Base-by-base conservation (phyloP, 2,888 invertebrate species). In the Spilosoma lubricipeda region DNA sequence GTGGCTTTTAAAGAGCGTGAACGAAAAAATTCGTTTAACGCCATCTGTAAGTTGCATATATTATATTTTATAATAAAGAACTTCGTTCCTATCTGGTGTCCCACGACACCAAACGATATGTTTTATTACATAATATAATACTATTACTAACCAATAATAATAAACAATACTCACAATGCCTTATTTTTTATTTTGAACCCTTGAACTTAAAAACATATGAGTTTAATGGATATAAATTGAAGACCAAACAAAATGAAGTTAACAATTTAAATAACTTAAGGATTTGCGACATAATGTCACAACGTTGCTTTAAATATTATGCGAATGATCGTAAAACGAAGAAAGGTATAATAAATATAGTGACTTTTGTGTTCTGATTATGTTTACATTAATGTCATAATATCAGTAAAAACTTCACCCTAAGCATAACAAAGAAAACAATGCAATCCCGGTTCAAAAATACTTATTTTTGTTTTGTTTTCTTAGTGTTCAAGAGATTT, bases 241-340 rank as follows among this genome's bases (percentile, higher is more conserved):
- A 76, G 65, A 68, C 67, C 45, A 77, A 70, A 45, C 52, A 76
- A 78, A 76, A 80, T 79, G 75, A 84, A 85, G 82, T 82, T 82
- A 83, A 81, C 80, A 82, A 80, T 78, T 84, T 76, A 84, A 86
- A 81, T 82, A 82, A 84, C 80, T 78, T 77, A 77, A 83, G 86
- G 84, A 88, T 87, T 88, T 89, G 89, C 84, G 86, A 89, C 81
- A 84, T 77, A 80, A 82, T 81, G 83, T 84, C 83, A 84, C 83
- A 83, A 76, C 75, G 85, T 78, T 84, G 80, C 82, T 86, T n/a
- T 85, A 83, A 86, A 86, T 87, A 87, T 88, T 89, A 88, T 85
- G 80, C 76, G 82, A 80, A 83, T 86, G 85, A 80, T 85, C 89
- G 82, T 92, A 91, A 92, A 91, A 89, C 78, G 85, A 85, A 89